Evolutionary conservation across 2,113 vertebrate genomes (phyloP).

Genomic region (chimpanzee (Pan troglodytes)): NHGRI_mPanTro3-v2.1_pri NC_072411.2:42159001-42159500

Average conservation of each 20-base stretch:
- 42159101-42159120: neutral
- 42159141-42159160: neutral
- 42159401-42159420: neutral
- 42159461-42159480: neutral
- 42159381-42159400: neutral
- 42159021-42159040: neutral
- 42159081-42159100: neutral
- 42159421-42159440: neutral
- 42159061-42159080: neutral
- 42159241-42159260: neutral
- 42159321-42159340: neutral
- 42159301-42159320: neutral
- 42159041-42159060: neutral
- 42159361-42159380: neutral
- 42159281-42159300: neutral
- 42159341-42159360: neutral
- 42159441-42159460: neutral
- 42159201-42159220: neutral
- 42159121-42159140: neutral
- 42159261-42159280: neutral
- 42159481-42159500: neutral
- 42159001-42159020: neutral
- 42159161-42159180: neutral
- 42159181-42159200: neutral
- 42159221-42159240: neutral